Evolutionary conservation across 2,113 vertebrate genomes (phyloP).

Genomic region (Chiloscyllium plagiosum): DNA sequence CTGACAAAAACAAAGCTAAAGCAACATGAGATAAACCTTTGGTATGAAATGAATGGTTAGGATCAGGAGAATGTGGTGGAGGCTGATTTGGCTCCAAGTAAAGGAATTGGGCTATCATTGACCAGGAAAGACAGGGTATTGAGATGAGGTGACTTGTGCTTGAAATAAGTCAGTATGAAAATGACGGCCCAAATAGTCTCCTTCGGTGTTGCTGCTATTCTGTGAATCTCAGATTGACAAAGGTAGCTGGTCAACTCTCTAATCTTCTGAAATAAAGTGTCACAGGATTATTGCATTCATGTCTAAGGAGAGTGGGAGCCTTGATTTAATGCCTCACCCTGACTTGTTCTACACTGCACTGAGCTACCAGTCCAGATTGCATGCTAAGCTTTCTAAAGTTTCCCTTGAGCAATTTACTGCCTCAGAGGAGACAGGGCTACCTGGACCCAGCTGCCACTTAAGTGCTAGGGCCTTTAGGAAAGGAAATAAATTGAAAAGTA

Average conservation of each 20-base stretch:
- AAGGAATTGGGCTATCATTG: not conserved
- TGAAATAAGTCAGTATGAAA: not conserved
- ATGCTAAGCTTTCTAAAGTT: not conserved
- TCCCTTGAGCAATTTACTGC: not conserved
- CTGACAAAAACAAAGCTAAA: not conserved
- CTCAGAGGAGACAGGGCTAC: not conserved
- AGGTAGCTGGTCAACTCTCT: not conserved
- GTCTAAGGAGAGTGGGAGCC: too few relatives aligned
- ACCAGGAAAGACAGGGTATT: not conserved
- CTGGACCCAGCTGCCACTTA: not conserved
- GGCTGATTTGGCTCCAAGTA: not conserved
- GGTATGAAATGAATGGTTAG: not conserved
- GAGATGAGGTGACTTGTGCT: not conserved
- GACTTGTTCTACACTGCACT: not conserved
- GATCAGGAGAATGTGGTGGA: not conserved
- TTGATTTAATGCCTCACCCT: not conserved
- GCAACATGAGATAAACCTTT: not conserved
- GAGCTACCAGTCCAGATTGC: not conserved
- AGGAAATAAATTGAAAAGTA: conserved; percentile 1
- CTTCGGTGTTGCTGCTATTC: not conserved
- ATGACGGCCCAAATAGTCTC: not conserved
- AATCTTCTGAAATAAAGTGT: not conserved
- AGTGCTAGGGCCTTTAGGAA: not conserved
- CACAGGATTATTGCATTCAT: not conserved
- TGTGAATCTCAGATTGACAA: not conserved